Evolutionary conservation across 1,140 invertebrate genomes (phyloP).

Genomic region (Ips typographus): DNA sequence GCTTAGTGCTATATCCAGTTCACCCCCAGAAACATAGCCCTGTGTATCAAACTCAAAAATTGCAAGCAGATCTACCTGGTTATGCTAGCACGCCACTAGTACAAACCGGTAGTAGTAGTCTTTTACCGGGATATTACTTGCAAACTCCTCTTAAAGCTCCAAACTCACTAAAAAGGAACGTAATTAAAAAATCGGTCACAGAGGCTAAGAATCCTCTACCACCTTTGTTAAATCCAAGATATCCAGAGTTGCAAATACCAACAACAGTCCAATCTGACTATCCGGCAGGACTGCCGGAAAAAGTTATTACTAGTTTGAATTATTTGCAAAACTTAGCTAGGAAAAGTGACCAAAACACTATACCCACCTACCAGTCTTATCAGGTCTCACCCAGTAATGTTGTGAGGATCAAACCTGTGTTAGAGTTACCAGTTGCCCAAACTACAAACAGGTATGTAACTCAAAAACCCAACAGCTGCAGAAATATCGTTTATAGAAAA

Average conservation of each 20-base stretch:
- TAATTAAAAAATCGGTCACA: too few relatives aligned
- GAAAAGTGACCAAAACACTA: not conserved
- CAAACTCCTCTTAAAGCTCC: too few relatives aligned
- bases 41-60: too few relatives aligned
- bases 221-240: slow-evolving; percentile 2
- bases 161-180: too few relatives aligned
- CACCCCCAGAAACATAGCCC: too few relatives aligned
- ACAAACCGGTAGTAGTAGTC: too few relatives aligned
- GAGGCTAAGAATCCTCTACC: not conserved
- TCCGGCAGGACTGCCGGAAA: not conserved
- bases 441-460: not conserved
- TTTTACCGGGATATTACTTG: too few relatives aligned
- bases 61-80: too few relatives aligned
- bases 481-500: too few relatives aligned
- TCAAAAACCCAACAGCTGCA: too few relatives aligned
- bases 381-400: slow-evolving; percentile 3
- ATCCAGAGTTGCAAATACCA: not conserved
- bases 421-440: not conserved
- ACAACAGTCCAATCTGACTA: not conserved
- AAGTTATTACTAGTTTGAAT: not conserved
- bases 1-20: too few relatives aligned
- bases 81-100: too few relatives aligned
- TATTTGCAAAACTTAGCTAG: not conserved
- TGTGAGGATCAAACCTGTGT: slow-evolving; percentile 11
- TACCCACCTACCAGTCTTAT: not conserved